Conservation (phyloP, 2,797 vertebrate genomes). For the Typhlichthys eigenmanni region DNA sequence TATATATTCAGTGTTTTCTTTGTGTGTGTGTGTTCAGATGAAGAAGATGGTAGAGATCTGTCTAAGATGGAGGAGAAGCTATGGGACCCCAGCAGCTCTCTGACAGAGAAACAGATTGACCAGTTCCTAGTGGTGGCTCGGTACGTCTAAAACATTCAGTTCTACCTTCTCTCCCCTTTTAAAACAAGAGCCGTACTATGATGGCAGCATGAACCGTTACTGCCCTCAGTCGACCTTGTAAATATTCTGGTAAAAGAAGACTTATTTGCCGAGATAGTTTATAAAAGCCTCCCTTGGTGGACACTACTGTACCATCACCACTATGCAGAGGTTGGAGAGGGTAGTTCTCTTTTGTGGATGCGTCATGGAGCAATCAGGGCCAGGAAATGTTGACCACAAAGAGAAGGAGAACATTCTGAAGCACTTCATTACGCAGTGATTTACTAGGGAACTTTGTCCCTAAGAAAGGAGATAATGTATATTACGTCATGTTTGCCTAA, state of each 20-base stretch:
- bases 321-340: no score
- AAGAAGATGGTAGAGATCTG: constrained; percentile 90
- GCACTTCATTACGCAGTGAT: no score
- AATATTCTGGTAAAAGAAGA: not conserved
- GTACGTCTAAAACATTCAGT: constrained; percentile 72
- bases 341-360: no score
- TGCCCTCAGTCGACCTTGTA: not conserved
- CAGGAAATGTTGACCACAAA: no score
- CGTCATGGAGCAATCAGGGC: no score
- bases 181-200: not conserved
- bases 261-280: not conserved
- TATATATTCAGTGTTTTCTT: no score
- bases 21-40: constrained; percentile 69
- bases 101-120: constrained; percentile 97
- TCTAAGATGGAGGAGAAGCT: constrained; percentile 93
- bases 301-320: no score
- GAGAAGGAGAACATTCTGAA: no score
- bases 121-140: constrained; percentile 97
- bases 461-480: no score
- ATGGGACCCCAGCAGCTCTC: constrained; percentile 89
- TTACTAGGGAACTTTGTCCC: no score
- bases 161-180: no score
- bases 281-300: not conserved
- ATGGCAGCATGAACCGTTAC: not conserved
- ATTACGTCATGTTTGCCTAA: no score